Base-by-base conservation (phyloP, 2,888 invertebrate genomes). In the Bombyx huttoni region DNA sequence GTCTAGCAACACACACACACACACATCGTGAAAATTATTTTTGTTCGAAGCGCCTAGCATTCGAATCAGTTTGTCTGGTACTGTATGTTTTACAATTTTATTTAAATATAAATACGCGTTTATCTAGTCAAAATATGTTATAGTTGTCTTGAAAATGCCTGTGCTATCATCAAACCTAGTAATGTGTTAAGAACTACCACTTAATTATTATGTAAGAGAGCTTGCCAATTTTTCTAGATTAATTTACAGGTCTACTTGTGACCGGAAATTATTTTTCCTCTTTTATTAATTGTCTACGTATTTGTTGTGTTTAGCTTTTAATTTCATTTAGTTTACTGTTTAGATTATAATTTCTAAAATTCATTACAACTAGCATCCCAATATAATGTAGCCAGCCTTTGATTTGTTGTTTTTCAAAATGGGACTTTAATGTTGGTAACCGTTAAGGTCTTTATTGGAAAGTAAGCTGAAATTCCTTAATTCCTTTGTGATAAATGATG, bases 91-190 rank as follows among this genome's bases (percentile, higher is more conserved):
- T 40, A 40, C 6, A 40, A 6, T 40, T 10, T 40, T 40, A 40
- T 40, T 3, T 1, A 40, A 40, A 1, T 40, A 12, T 40, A 7
- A 40, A 40, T 40, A 40, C 2, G 2, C 12, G 40, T 40, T 40
- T 68, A 62, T 81, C 78, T 78, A 81, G 83, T 84, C 85, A 83
- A 77, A 66, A 66, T n/a, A 69, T 66, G 66, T 65, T 64, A 62
- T 58, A 61, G 65, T 67, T 70, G 73, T 73, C 70, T 77, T 69
- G 69, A 64, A 87, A 87, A 87, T 87, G 86, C 84, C 80, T 81
- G 87, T 87, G 85, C 70, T 67, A 81, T 79, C 73, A 83, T 77
- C 87, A 65, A 86, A 83, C 78, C 86, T 83, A 75, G 76, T 78
- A 80, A 81, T 75, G 60, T 68, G 64, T 40, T 86, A 85, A 86